Evolutionary conservation across 2,797 vertebrate species (phyloP).

Genomic region (Lycodopsis pacificus): DNA sequence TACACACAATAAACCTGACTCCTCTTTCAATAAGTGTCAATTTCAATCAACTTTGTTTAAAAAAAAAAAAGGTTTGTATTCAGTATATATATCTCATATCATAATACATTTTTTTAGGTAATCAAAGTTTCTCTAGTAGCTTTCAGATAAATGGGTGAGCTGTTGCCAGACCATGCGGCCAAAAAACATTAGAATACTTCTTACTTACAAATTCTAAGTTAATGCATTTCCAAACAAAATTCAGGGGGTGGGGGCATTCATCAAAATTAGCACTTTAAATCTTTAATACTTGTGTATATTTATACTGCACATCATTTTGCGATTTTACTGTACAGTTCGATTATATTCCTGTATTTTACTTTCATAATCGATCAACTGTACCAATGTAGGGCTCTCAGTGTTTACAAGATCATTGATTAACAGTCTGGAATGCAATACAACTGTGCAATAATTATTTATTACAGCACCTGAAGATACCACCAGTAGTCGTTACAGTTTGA

Average conservation of each 20-base stretch:
- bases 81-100: background rate
- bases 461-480: background rate
- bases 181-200: too few species aligned
- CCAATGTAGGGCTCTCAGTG: background rate
- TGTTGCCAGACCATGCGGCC: background rate
- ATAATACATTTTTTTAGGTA: background rate
- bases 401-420: background rate
- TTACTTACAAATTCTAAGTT: too few species aligned
- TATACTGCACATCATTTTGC: background rate
- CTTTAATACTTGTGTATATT: background rate
- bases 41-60: background rate
- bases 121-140: too few species aligned
- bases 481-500: conserved; percentile 8
- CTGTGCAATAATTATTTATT: background rate
- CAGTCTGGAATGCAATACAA: background rate
- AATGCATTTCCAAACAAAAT: too few species aligned
- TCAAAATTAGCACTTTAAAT: background rate
- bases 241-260: too few species aligned
- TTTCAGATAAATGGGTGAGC: background rate
- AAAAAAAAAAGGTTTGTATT: background rate
- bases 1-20: background rate
- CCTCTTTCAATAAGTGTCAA: background rate
- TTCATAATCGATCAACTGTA: background rate
- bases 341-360: background rate
- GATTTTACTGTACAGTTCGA: background rate